Evolutionary conservation across 2,888 invertebrate genomes (phyloP), one percentile per base, ranked within the genome.

Genomic region (Perithous albicinctus): DNA sequence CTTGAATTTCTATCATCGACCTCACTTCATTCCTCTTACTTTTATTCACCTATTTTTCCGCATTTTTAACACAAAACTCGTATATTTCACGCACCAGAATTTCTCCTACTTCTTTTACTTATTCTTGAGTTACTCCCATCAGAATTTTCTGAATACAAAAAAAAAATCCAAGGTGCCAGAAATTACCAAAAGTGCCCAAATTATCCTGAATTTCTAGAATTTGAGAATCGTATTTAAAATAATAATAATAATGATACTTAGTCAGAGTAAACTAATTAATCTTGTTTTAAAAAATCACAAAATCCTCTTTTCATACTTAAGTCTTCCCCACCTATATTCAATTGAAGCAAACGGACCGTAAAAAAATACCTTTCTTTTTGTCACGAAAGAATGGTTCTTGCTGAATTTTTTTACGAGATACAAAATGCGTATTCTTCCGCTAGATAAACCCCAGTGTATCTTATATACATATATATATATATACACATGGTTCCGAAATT

Each of bases 1-100:
- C 59, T 72, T 26, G 32, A 56, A 56, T 61, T 72, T 61, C 35
- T 18, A 63, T 41, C 8, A 15, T 35, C 59, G n/a, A 10, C 32
- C 18, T 35, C 35, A 15, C 20, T n/a, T 43, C n/a, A 43, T 46
- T n/a, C 3, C 29, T 48, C 61, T 29, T 61, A 12, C 10, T 32
- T 20, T 59, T 70, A 41, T 15, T 32, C n/a, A 41, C 29, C 54
- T 54, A 32, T n/a, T 69, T 69, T 54, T 38, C 20, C 48, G 5
- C 46, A 59, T 72, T 46, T 72, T 72, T 32, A 32, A 48, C 59
- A 15, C 32, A 15, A 46, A 32, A 12, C 46, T 18, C 46, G 18
- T 29, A 46, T 72, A 46, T 72, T 72, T 72, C 20, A 20, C 23
- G 72, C 20, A 46, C 12, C 7, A 1, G 41, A 32, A 18, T 5